Evolutionary conservation across 2,113 vertebrate genomes (phyloP).

Genomic region (Oreotrochilus melanogaster): DNA sequence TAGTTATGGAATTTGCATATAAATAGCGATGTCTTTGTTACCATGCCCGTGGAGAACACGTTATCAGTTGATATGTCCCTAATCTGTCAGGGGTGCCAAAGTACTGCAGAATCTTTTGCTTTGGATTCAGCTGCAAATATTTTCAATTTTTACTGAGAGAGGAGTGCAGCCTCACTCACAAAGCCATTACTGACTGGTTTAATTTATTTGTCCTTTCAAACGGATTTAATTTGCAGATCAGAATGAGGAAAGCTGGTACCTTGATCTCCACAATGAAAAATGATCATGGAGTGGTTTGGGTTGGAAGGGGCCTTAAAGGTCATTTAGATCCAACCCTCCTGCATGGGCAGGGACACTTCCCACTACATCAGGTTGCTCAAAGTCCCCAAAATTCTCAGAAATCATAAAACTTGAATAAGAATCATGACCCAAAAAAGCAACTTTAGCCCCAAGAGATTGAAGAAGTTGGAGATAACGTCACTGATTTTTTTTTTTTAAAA

Average conservation of each 20-base stretch:
- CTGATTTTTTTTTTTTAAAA: neutral
- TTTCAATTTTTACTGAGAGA: neutral
- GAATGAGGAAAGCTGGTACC: neutral
- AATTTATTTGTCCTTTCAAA: neutral
- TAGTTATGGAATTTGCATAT: neutral
- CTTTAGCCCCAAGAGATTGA: neutral
- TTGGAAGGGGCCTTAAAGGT: too few species aligned
- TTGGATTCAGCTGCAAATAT: neutral
- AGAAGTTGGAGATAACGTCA: neutral
- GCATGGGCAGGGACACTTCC: too few species aligned
- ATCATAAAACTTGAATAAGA: neutral
- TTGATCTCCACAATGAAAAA: neutral
- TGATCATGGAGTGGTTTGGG: too few species aligned
- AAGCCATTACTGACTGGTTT: neutral
- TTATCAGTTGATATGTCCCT: neutral
- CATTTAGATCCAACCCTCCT: too few species aligned
- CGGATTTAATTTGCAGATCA: neutral
- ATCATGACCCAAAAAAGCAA: neutral
- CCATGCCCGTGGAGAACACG: neutral
- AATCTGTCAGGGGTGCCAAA: neutral
- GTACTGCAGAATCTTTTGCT: neutral
- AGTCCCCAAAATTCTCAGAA: neutral
- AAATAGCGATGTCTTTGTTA: neutral
- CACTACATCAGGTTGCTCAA: too few species aligned
- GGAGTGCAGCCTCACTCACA: rapidly evolving